Evolutionary conservation across 2,888 invertebrate species (phyloP).

Genomic region (Nomada ferruginata): DNA sequence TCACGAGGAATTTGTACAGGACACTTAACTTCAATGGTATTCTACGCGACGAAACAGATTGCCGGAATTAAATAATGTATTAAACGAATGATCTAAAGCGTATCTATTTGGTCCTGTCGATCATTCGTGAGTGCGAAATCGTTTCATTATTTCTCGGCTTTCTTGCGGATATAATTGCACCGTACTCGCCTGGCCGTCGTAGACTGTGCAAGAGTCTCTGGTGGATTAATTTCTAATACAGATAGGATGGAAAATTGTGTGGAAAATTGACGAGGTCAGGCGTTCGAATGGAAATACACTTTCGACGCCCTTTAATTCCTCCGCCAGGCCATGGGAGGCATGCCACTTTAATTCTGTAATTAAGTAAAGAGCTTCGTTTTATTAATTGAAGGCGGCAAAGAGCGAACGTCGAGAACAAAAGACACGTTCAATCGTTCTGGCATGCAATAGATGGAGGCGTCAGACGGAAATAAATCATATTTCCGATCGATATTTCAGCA

Average conservation of each 20-base stretch:
- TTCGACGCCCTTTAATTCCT: conserved; percentile 20
- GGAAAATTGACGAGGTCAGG: conserved; percentile 1
- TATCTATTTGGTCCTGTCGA: not conserved
- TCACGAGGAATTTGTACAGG: not conserved
- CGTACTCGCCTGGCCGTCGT: too few species aligned
- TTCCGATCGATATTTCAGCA: conserved; percentile 34
- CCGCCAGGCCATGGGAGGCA: not conserved
- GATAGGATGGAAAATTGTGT: not conserved
- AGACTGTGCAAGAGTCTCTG: not conserved
- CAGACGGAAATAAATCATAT: conserved; percentile 30
- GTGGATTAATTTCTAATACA: conserved; percentile 2
- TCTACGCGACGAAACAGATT: not conserved
- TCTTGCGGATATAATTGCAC: not conserved
- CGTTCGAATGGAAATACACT: not conserved
- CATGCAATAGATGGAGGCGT: not conserved
- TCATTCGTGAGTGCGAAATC: not conserved
- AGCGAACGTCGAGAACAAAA: not conserved
- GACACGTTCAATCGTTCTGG: conserved; percentile 26
- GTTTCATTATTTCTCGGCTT: not conserved
- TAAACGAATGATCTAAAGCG: conserved; percentile 11
- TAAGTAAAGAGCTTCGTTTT: conserved; percentile 17
- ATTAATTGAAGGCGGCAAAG: conserved; percentile 39
- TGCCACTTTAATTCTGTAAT: conserved; percentile 18
- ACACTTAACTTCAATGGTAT: not conserved
- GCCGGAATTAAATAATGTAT: conserved; percentile 20